Evolutionary conservation across 2,797 vertebrate genomes (phyloP), one percentile per base, ranked within the genome.

Genomic region (Passerculus sandwichensis): DNA sequence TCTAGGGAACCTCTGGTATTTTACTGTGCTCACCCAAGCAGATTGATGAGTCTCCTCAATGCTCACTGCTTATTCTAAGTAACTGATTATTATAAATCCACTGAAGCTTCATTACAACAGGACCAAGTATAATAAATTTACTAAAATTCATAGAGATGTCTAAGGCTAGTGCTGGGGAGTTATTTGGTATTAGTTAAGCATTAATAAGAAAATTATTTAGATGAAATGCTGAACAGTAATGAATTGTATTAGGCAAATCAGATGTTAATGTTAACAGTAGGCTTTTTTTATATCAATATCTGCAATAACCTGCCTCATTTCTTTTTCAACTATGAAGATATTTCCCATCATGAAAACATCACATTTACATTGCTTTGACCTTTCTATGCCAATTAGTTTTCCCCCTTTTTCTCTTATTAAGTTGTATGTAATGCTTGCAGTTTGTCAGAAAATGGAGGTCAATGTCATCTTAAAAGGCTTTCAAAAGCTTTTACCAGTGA

Each of bases 241-340:
- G 42, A 84, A 73, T 38, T 79, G 6, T 81, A 91, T 86, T 90
- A 95, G 54, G 38, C 50, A 96, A 95, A 95, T 92, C 59, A 95
- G 70, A 92, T 80, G 36, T 69, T 87, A 91, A 92, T 70, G 64
- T 79, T 93, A 96, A 84, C 59, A 96, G 64, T 45, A 66, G 25
- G 36, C 5, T 71, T 81, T 88, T 82, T 82, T 25, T 76, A 81
- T 83, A 83, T 87, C 90, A 80, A 85, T 88, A 80, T 87, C 57
- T 61, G 10, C 48, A 91, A 84, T 79, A 93, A 93, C 15, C n/a
- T 0, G 2, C 38, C 54, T 94, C 32, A 89, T 92, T 96, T 95
- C n/a, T 92, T 88, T 92, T 88, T 79, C 72, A 87, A 20, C 56
- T 0, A 0, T 50, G 50, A 85, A 94, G 60, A 47, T 76, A 76